Evolutionary conservation across 2,888 invertebrate genomes (phyloP), one percentile per base, ranked within the genome.

Genomic region (Catocala sponsa): DNA sequence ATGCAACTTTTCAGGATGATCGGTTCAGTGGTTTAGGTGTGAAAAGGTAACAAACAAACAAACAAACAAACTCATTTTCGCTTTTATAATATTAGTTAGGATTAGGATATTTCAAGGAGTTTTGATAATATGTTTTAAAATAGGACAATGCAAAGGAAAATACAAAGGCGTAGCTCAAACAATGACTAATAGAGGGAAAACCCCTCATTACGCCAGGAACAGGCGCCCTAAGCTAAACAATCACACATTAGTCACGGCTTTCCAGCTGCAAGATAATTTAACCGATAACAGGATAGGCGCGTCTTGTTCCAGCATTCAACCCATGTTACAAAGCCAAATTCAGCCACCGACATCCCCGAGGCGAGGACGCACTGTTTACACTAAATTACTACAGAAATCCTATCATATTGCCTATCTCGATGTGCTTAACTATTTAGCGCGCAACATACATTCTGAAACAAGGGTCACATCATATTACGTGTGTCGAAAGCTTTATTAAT

Each of bases 281-380:
- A 75, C 68, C 78, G 84, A 86, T 84, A 85, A 82, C 78, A 83
- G 77, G 81, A 76, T 65, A 75, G 66, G 74, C 79, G 78, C 74
- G 77, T 66, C 72, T 79, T 82, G 82, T 84, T 84, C 80, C 79
- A 78, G 76, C 71, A 82, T 82, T 82, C 79, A 75, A 82, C 81
- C 81, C 82, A 61, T 81, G 84, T 85, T 80, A 82, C 78, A 73
- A 76, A 78, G 78, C 77, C 78, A 82, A 80, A 79, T 83, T 79
- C 79, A 78, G 70, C 73, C 76, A 70, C 69, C 62, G 68, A 79
- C 75, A 82, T 78, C 82, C 80, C 80, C 66, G 68, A 69, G 74
- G 81, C 75, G 73, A 74, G 69, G 70, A 69, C 70, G 63, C 66
- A 74, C 69, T 87, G 83, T 86, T 85, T 84, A 82, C 82, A 81